Base-by-base conservation (phyloP, 2,888 invertebrate genomes). In the Troides aeacus region DNA sequence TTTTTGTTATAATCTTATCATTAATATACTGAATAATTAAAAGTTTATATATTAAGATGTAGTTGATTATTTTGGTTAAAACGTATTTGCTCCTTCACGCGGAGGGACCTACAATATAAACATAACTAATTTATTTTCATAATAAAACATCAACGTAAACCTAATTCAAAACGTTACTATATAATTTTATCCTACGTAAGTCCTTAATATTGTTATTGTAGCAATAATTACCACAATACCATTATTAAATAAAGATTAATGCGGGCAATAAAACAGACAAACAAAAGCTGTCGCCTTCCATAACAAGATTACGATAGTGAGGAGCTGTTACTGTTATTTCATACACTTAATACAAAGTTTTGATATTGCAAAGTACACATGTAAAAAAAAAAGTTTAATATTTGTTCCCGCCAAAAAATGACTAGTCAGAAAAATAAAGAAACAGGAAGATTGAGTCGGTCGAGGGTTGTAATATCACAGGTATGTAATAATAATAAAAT, bases 401-500 rank as follows among this genome's bases (percentile, higher is more conserved):
- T 62, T 63, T 46, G 62, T 62, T 57, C 10, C 10, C 36, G 21
- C 18, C 42, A 56, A 56, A 71, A 69, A 66, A 77, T 75, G 78
- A 70, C 71, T 23, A 74, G 64, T 59, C 70, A 61, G 65, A 66
- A 72, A 70, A 70, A 73, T 39, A 77, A 74, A 46, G 74, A 70
- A 24, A 71, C 66, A 21, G 70, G 72, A 57, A 68, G 75, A 2
- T 72, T 83, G 21, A 78, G 79, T 59, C 74, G 83, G 61, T 64
- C 75, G 1, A 79, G 79, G 73, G 78, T 84, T 10, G 73, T 84
- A 7, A 58, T 79, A 12, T 85, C 85, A 60, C 85, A 85, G 84
- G 84, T 85, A 74, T 71, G 80, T 75, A 68, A 39, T 39, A 10
- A 1, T 6, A 4, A 39, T 39, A 39, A 39, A 7, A 10, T 10